Evolutionary conservation across 2,113 vertebrate species (phyloP).

Genomic region (Lampris incognitus): DNA sequence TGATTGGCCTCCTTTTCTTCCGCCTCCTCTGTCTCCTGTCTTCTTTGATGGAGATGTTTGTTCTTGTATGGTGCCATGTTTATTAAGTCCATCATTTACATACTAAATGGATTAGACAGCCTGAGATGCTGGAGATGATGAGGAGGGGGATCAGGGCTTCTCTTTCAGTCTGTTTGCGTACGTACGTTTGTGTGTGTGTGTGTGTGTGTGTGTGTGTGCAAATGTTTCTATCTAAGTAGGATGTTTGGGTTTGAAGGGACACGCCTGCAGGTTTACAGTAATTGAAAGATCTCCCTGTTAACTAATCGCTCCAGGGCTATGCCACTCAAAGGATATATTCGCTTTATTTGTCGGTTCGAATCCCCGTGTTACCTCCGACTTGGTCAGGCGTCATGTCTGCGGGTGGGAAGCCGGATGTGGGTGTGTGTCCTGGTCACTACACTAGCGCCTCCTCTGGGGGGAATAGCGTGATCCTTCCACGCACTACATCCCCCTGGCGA

Average conservation of each 20-base stretch:
- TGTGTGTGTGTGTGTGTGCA: neutral
- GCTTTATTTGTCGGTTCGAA: neutral
- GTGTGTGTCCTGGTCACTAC: too few species aligned
- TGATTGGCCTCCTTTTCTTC: neutral
- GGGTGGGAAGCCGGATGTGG: too few species aligned
- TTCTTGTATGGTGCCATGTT: constrained; percentile 26
- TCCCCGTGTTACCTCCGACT: too few species aligned
- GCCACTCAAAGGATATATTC: constrained; percentile 36
- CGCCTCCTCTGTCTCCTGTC: neutral
- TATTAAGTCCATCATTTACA: constrained; percentile 72
- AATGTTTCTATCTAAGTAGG: neutral
- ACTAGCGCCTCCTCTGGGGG: too few species aligned
- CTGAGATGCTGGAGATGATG: constrained; percentile 39
- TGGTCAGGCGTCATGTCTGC: too few species aligned
- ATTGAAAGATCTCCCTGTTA: constrained; percentile 56
- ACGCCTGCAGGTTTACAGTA: constrained; percentile 47
- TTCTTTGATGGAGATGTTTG: constrained; percentile 22
- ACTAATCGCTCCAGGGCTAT: constrained; percentile 61
- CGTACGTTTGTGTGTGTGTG: constrained; percentile 50
- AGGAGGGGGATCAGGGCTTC: constrained; percentile 31
- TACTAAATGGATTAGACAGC: constrained; percentile 63
- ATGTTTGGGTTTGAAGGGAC: constrained; percentile 39
- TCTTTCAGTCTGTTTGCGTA: constrained; percentile 4
- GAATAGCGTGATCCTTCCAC: too few species aligned
- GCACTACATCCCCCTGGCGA: too few species aligned